These are phyloP conservation scores for Podilymbus podiceps DNA, from an alignment of 2,113 vertebrate genomes.

Conservation along the genomic window DNA sequence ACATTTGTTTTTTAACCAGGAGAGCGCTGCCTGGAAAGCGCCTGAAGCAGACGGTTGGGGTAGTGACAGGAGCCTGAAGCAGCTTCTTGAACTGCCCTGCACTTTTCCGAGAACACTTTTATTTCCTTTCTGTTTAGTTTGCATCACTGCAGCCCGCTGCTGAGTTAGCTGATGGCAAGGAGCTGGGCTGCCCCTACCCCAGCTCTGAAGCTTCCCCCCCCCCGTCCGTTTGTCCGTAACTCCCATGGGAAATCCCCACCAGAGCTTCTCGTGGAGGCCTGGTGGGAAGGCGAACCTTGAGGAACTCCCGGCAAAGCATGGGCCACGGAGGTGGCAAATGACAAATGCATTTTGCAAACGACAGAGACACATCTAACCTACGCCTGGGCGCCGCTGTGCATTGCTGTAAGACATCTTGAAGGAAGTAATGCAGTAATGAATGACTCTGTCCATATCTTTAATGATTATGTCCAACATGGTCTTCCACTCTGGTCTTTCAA, in stretches of 20 bases:
- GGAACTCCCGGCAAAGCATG: not conserved
- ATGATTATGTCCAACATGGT: not conserved
- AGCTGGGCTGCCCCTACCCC: not conserved
- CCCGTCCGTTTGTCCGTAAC: too few relatives aligned
- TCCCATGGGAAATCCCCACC: not conserved
- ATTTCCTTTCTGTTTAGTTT: not conserved
- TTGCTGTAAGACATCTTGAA: not conserved
- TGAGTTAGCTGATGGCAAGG: not conserved
- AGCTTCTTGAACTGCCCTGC: not conserved
- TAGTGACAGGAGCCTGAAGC: not conserved
- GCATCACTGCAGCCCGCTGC: not conserved
- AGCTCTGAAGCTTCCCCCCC: not conserved
- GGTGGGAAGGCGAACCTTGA: not conserved
- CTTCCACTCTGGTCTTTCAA: not conserved
- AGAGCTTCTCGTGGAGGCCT: not conserved
- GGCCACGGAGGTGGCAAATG: not conserved
- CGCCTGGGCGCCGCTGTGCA: too few relatives aligned
- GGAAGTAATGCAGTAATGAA: not conserved
- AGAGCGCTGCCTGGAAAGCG: not conserved
- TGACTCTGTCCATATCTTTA: not conserved
- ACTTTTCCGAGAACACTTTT: not conserved
- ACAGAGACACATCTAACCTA: not conserved
- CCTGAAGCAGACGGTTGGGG: not conserved
- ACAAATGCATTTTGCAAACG: not conserved
- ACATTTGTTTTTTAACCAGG: not conserved